phyloP scores from a whole-genome alignment of 2,888 invertebrate species.

The Nephrotoma guestfalica region DNA sequence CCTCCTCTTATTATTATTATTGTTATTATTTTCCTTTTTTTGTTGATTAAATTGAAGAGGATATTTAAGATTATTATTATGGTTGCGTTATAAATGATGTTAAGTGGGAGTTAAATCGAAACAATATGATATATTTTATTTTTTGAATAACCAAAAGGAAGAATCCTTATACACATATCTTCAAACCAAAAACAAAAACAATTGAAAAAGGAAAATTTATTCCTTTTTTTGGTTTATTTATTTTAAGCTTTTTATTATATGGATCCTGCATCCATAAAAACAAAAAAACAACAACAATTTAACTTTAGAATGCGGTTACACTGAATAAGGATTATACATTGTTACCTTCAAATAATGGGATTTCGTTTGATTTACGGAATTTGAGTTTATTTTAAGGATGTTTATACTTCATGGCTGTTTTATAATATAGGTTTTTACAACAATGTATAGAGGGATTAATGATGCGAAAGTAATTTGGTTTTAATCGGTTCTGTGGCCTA shows the following conservation, averaged over 20 bases:
- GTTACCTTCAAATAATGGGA: not conserved
- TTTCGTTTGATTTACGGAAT: not conserved
- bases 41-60: not conserved
- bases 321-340: not conserved
- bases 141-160: not conserved
- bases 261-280: not conserved
- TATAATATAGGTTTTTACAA: not conserved
- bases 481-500: not conserved
- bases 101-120: not conserved
- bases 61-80: not conserved
- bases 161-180: not conserved
- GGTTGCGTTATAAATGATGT: not conserved
- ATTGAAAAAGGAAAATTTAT: not conserved
- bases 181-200: not conserved
- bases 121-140: not conserved
- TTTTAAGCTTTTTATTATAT: not conserved
- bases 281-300: not conserved
- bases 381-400: not conserved
- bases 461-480: not conserved
- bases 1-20: not conserved
- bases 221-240: not conserved
- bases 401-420: not conserved
- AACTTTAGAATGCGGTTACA: not conserved
- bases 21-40: not conserved
- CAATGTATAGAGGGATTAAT: not conserved